These are phyloP conservation scores for Nipponia nippon DNA, from an alignment of 2,113 vertebrate species.

Conservation along the genomic window DNA sequence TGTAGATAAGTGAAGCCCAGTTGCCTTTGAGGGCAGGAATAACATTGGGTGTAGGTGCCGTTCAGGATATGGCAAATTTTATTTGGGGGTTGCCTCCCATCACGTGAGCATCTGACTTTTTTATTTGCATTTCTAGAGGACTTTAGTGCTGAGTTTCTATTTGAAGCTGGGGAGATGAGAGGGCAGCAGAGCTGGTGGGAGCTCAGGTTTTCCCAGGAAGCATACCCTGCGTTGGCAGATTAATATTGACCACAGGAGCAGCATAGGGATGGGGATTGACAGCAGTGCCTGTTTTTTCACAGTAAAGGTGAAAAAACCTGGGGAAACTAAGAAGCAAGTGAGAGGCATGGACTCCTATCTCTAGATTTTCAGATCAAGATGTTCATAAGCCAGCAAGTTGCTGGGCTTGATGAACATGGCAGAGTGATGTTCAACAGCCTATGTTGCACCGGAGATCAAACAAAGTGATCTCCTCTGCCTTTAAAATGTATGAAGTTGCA, in stretches of 20 bases:
- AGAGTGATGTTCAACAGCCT: not conserved
- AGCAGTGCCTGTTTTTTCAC: not conserved
- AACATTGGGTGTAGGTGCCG: accelerated
- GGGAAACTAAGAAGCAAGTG: not conserved
- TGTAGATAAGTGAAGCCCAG: not conserved
- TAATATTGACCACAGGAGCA: not conserved
- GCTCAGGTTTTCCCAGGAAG: not conserved
- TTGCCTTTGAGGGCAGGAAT: not conserved
- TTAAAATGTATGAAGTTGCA: slow-evolving; percentile 29
- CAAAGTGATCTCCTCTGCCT: not conserved
- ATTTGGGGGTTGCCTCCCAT: not conserved
- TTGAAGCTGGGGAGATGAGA: not conserved
- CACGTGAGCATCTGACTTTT: not conserved
- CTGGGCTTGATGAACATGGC: not conserved
- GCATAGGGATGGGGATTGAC: not conserved
- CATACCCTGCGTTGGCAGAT: accelerated
- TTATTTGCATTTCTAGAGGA: not conserved
- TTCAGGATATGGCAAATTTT: not conserved
- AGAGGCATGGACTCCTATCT: not conserved
- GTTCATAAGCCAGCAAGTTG: not conserved
- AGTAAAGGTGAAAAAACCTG: not conserved
- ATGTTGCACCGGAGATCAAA: not conserved
- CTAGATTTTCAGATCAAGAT: not conserved
- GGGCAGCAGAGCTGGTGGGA: not conserved
- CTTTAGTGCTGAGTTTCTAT: not conserved